Evolutionary conservation across 2,888 invertebrate genomes (phyloP), one percentile per base, ranked within the genome.

Genomic region (Bellardia bayeri): DNA sequence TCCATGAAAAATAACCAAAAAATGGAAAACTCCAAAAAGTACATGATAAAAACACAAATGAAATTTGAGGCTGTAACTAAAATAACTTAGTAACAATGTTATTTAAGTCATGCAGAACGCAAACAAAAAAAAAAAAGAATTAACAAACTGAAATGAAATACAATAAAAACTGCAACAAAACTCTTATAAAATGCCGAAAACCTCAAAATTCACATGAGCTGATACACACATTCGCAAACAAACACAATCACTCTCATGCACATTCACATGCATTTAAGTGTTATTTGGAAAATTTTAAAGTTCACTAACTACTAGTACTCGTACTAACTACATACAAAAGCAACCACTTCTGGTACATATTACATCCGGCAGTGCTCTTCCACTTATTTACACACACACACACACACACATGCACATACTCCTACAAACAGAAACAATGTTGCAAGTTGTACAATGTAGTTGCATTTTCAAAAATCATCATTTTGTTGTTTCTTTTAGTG

Each of bases 401-500:
- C 61, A 51, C 2, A 5, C 33, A 33, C 5, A 33, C 0, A 40
- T n/a, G n/a, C n/a, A n/a, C n/a, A n/a, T n/a, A n/a, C 45, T 45
- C 23, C 56, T 49, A 49, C 74, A 42, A 58, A 78, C 61, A 78
- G 37, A 23, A 69, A 64, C 72, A 82, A 61, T 82, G 61, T 76
- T 82, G 76, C 54, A 69, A 69, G 49, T 68, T 54, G n/a, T 37
- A 72, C 81, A 66, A 33, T 82, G 58, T 61, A 79, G 71, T 63
- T 63, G 54, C 69, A 56, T 75, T 78, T 78, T 83, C 37, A 14
- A 49, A 78, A 78, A 83, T 76, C 75, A 80, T 83, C 11, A 16
- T 78, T 30, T 68, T 82, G 63, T 76, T 85, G 61, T 63, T 84
- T 68, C 80, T 75, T 81, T 85, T 64, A 76, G 69, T 85, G 85